These are phyloP conservation scores for Apomyelois bistriatella DNA, from an alignment of 2,888 invertebrate species.

Conservation along the genomic window DNA sequence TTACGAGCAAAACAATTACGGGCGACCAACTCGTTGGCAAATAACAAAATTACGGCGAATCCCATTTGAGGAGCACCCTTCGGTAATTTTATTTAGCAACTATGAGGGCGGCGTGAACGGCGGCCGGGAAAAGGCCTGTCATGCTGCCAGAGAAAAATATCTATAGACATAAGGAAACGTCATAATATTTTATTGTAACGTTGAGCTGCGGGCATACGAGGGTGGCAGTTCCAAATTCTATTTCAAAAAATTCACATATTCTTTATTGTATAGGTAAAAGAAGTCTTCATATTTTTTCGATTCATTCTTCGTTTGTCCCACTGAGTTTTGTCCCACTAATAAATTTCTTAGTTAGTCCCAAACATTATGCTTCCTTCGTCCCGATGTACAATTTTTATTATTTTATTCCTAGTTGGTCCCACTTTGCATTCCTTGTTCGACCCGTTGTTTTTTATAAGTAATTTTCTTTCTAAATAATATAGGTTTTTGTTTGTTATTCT, in stretches of 20 bases:
- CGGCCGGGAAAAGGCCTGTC: constrained; percentile 73
- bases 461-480: too few species aligned
- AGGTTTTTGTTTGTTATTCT: too few species aligned
- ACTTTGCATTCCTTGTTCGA: too few species aligned
- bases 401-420: too few species aligned
- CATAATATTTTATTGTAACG: constrained; percentile 62
- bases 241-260: neutral
- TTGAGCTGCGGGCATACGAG: constrained; percentile 28
- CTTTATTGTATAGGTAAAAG: too few species aligned
- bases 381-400: too few species aligned
- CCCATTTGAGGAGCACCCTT: constrained; percentile 63
- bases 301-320: too few species aligned
- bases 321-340: too few species aligned
- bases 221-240: neutral
- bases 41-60: constrained; percentile 72
- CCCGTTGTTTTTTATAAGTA: too few species aligned
- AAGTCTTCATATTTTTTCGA: too few species aligned
- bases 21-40: constrained; percentile 49
- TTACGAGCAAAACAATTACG: constrained; percentile 55
- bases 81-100: constrained; percentile 59
- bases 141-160: constrained; percentile 66
- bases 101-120: constrained; percentile 64
- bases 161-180: constrained; percentile 61
- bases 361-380: too few species aligned
- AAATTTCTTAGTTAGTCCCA: too few species aligned